A percentile compares a stretch with the other conserved stretches of the same genome.
Evolutionary conservation across 2,113 vertebrate species (phyloP).

Genomic region (Leptocoma aspasia): DNA sequence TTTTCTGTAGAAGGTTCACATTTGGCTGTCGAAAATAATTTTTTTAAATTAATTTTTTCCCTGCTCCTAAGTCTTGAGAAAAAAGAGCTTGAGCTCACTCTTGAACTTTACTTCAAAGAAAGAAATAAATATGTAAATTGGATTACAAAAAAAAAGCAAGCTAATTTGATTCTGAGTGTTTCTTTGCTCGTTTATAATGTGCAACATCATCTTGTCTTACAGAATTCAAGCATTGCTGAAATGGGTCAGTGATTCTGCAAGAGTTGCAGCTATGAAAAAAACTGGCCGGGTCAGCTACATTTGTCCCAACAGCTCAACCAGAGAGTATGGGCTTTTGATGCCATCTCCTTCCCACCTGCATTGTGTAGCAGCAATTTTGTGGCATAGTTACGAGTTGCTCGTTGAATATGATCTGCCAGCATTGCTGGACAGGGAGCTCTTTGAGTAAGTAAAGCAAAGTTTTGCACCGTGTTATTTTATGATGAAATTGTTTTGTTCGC

Average conservation of each 20-base stretch:
- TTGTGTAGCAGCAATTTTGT: conserved; percentile 93
- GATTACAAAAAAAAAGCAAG: neutral
- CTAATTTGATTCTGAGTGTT: neutral
- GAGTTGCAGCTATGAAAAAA: conserved; percentile 89
- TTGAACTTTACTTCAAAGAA: neutral
- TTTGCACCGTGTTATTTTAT: rapidly evolving
- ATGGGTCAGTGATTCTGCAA: conserved; percentile 96
- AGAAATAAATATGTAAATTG: neutral
- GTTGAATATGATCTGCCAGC: conserved; percentile 96
- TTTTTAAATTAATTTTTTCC: neutral
- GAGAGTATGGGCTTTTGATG: conserved; percentile 96
- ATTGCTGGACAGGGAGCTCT: conserved; percentile 89
- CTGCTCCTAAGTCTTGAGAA: neutral
- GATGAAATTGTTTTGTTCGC: neutral
- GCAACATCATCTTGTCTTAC: conserved; percentile 48
- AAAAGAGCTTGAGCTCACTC: neutral
- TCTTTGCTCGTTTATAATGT: neutral
- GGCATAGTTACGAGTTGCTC: conserved; percentile 96
- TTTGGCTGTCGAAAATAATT: neutral
- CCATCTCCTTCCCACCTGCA: conserved; percentile 97
- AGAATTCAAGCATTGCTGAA: conserved; percentile 96
- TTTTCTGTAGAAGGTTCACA: neutral
- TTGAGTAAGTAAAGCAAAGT: conserved; percentile 85
- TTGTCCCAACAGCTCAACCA: conserved; percentile 74
- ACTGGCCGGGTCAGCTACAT: conserved; percentile 78